Conservation (phyloP, 1,140 invertebrate species). For the Sipha flava region DNA sequence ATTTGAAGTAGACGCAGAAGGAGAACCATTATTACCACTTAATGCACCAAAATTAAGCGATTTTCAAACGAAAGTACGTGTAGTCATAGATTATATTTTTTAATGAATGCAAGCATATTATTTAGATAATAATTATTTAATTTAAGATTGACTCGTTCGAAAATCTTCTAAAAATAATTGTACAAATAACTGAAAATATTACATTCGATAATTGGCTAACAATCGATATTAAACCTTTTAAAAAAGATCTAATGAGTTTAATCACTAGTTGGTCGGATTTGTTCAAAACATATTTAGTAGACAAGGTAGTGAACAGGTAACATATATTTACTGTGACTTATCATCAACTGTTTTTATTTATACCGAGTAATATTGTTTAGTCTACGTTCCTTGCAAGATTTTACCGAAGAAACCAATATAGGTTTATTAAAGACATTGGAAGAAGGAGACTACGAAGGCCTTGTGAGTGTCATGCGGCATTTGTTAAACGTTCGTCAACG, state of each 20-base stretch:
- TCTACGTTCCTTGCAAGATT: constrained; percentile 49
- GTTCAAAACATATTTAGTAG: constrained; percentile 66
- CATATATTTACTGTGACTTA: background rate
- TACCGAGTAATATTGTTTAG: constrained; percentile 38
- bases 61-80: constrained; percentile 51
- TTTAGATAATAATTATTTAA: background rate
- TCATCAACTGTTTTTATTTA: constrained; percentile 18
- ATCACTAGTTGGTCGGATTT: constrained; percentile 68
- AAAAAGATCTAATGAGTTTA: constrained; percentile 63
- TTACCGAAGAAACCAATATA: constrained; percentile 52
- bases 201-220: constrained; percentile 63
- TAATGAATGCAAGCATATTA: background rate
- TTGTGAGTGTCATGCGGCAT: constrained; percentile 48
- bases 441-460: constrained; percentile 48
- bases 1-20: constrained; percentile 46
- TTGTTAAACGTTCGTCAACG: constrained; percentile 48
- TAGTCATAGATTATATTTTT: background rate
- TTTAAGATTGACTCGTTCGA: constrained; percentile 55
- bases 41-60: constrained; percentile 50
- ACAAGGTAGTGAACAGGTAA: constrained; percentile 59
- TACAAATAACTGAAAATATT: constrained; percentile 44
- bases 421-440: constrained; percentile 47
- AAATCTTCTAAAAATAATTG: constrained; percentile 52
- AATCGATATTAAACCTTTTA: constrained; percentile 61
- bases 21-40: constrained; percentile 44